phyloP scores from a whole-genome alignment of 1,140 invertebrate genomes.

The Anastrepha obliqua region DNA sequence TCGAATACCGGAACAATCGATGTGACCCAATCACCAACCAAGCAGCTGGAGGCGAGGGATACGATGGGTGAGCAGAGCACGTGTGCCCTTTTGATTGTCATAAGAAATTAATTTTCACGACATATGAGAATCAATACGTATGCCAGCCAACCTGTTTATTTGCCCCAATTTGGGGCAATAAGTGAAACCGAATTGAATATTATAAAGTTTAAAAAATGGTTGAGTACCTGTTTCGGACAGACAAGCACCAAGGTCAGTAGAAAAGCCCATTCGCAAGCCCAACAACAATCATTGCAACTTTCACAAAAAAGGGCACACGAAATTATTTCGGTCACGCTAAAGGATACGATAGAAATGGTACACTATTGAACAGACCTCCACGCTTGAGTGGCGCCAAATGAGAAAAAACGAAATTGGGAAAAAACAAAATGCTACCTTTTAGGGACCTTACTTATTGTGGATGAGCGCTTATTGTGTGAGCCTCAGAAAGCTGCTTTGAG shows the following conservation, averaged over 20 bases:
- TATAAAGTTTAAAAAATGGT: neutral
- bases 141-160: conserved; percentile 7
- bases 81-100: conserved; percentile 23
- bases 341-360: neutral
- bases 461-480: neutral
- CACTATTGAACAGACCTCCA: neutral
- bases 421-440: neutral
- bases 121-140: conserved; percentile 9
- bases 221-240: neutral
- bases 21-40: neutral
- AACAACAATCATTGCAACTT: too few relatives aligned
- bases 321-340: neutral
- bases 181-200: conserved; percentile 2
- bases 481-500: neutral
- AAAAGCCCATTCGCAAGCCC: too few relatives aligned
- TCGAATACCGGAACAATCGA: conserved; percentile 29
- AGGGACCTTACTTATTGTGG: neutral
- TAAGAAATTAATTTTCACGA: neutral
- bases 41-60: neutral
- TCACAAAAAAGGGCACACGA: too few relatives aligned
- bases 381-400: neutral
- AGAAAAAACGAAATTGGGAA: neutral
- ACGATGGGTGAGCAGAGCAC: neutral
- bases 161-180: conserved; percentile 33
- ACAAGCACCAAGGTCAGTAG: neutral